phyloP scores from a whole-genome alignment of 1,140 invertebrate species.

The Drosophila nannoptera region DNA sequence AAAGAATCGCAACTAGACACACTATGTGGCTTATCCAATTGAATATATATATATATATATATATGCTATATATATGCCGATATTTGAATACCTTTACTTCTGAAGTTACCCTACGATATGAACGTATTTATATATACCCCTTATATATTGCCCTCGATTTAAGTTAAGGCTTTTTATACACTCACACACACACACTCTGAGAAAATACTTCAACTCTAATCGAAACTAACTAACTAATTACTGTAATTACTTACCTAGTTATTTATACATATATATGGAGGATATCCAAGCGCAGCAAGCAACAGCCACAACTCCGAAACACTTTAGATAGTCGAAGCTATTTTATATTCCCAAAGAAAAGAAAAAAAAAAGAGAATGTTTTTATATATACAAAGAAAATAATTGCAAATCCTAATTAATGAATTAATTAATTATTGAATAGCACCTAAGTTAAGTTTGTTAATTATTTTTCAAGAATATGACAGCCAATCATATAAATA shows the following conservation, averaged over 20 bases:
- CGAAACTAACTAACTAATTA: constrained; percentile 34
- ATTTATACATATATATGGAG: constrained; percentile 6
- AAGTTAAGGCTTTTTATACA: constrained; percentile 41
- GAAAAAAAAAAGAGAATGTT: constrained; percentile 49
- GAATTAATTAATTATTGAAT: constrained; percentile 48
- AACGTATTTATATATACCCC: constrained; percentile 22
- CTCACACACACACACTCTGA: constrained; percentile 10
- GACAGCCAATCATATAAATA: constrained; percentile 31
- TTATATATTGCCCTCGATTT: constrained; percentile 34
- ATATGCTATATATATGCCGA: constrained; percentile 14
- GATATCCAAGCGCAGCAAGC: constrained; percentile 44
- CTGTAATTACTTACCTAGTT: constrained; percentile 32
- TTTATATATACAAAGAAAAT: constrained; percentile 38
- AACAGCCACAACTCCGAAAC: neutral
- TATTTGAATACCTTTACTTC: constrained; percentile 34
- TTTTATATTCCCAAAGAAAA: constrained; percentile 55
- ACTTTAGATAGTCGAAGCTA: constrained; percentile 70
- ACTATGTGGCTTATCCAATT: constrained; percentile 70
- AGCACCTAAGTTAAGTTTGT: constrained; percentile 75
- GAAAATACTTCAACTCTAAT: neutral
- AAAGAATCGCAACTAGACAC: constrained; percentile 72
- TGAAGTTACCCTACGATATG: constrained; percentile 40
- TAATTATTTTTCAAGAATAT: constrained; percentile 67
- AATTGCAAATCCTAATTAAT: constrained; percentile 35
- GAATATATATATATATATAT: constrained; percentile 31